phyloP scores from a whole-genome alignment of 2,113 vertebrate genomes.

The Vidua macroura region DNA sequence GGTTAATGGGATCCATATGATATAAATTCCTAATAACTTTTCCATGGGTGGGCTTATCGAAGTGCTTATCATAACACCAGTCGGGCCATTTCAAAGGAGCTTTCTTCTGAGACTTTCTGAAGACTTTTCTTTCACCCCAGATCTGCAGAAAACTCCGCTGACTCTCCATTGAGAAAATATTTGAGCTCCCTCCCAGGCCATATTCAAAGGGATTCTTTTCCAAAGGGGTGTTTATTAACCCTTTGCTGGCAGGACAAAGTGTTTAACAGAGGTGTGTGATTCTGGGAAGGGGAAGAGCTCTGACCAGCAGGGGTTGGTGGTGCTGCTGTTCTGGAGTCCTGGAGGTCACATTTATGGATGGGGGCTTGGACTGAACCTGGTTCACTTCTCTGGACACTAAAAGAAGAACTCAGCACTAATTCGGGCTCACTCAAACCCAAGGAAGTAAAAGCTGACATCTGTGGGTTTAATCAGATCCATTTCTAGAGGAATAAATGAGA shows the following conservation, averaged over 20 bases:
- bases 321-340: neutral
- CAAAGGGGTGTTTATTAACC: neutral
- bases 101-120: constrained; percentile 18
- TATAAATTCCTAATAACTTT: constrained; percentile 50
- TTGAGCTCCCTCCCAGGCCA: neutral
- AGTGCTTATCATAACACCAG: constrained; percentile 62
- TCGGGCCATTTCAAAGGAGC: constrained; percentile 62
- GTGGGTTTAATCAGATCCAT: neutral
- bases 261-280: neutral
- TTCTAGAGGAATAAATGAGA: neutral
- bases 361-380: neutral
- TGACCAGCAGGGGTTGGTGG: neutral
- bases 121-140: constrained; percentile 41
- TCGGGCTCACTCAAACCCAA: neutral
- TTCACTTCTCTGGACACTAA: neutral
- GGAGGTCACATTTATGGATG: neutral
- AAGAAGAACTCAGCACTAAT: neutral
- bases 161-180: constrained; percentile 51
- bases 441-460: neutral
- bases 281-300: neutral
- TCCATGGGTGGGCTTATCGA: constrained; percentile 75
- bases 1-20: constrained; percentile 79
- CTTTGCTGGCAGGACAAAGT: neutral
- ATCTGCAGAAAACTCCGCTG: neutral
- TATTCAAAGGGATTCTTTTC: constrained; percentile 12